phyloP scores from a whole-genome alignment of 2,797 vertebrate species.

The Lindbergichthys nudifrons region DNA sequence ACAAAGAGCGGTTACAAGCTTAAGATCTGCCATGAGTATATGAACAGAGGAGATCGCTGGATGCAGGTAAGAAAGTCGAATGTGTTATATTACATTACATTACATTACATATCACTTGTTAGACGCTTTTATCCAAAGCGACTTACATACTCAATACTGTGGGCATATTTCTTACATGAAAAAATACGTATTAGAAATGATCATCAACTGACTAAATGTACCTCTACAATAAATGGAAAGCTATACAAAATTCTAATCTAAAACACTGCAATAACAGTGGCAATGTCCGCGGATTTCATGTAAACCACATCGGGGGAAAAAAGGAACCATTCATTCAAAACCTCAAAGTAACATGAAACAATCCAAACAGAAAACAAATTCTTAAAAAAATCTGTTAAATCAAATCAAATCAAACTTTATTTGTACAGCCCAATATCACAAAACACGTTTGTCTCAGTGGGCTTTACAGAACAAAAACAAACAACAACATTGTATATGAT shows the following conservation, averaged over 20 bases:
- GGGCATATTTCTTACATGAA: too few relatives aligned
- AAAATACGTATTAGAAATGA: not conserved
- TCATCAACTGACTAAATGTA: not conserved
- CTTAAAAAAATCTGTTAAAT: too few relatives aligned
- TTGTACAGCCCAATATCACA: too few relatives aligned
- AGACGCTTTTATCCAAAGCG: too few relatives aligned
- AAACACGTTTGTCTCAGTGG: too few relatives aligned
- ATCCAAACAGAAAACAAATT: not conserved
- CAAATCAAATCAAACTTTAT: too few relatives aligned
- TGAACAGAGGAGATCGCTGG: slow-evolving; percentile 90
- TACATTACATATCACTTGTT: too few relatives aligned
- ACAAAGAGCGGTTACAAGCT: slow-evolving; percentile 82
- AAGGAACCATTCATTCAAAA: not conserved
- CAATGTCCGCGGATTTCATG: not conserved
- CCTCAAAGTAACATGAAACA: not conserved
- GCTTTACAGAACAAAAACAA: too few relatives aligned
- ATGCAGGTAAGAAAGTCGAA: slow-evolving; percentile 86
- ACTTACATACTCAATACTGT: too few relatives aligned
- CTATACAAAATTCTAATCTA: not conserved
- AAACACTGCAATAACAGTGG: not conserved
- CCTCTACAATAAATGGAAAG: not conserved
- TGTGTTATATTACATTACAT: too few relatives aligned
- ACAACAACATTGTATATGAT: too few relatives aligned
- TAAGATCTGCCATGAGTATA: slow-evolving; percentile 79
- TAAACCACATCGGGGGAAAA: not conserved